A percentile compares a stretch with the other conserved stretches of the same genome.
Conservation (phyloP, 2,888 invertebrate genomes). For the Watsonalla binaria region DNA sequence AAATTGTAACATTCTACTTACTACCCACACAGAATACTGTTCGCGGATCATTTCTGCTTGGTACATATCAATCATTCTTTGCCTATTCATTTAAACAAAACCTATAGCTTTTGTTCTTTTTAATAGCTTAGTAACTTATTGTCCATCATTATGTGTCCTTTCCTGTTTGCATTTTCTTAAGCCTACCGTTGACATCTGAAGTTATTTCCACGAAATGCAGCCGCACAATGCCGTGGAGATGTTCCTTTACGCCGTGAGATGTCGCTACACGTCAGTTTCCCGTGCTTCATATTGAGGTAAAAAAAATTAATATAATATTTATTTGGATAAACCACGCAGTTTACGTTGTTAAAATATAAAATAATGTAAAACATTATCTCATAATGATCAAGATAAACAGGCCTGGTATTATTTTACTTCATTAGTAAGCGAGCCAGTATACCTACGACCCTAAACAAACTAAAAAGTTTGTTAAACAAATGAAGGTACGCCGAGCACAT, state of each 20-base stretch:
- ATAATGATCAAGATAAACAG: not conserved
- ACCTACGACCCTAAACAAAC: not conserved
- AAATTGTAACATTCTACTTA: no score
- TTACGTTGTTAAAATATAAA: not conserved
- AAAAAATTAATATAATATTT: not conserved
- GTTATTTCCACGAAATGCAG: not conserved
- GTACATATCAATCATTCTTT: no score
- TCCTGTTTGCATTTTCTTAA: not conserved
- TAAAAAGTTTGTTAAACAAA: constrained; percentile 2
- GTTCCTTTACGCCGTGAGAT: not conserved
- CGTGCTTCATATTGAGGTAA: not conserved
- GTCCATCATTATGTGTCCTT: no score
- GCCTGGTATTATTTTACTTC: not conserved
- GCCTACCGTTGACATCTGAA: not conserved
- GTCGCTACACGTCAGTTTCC: not conserved
- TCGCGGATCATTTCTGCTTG: no score
- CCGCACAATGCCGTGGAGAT: not conserved
- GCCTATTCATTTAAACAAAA: no score
- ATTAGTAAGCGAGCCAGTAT: not conserved
- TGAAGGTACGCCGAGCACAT: not conserved
- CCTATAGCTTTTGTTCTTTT: no score
- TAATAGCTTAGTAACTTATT: no score
- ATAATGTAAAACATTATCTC: not conserved
- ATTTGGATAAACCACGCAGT: not conserved
- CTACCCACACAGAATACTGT: no score